Base-by-base conservation (phyloP, 2,113 vertebrate genomes). In the Gymnobelideus leadbeateri region DNA sequence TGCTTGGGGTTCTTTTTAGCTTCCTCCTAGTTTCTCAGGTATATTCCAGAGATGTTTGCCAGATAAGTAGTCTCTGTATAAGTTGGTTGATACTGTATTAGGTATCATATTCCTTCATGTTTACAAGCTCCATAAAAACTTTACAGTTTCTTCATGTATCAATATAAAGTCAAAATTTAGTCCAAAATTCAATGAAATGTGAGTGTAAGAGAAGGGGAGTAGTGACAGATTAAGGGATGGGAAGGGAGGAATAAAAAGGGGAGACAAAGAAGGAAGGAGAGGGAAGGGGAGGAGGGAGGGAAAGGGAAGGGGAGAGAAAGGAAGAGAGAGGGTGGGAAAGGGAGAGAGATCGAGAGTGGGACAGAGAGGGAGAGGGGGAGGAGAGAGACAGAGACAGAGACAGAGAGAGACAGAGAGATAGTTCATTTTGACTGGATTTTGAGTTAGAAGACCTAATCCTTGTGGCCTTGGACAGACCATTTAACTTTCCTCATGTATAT, bases 401-500 rank as follows among this genome's bases (percentile, higher is more conserved):
- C 1, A 9, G 37, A 43, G 16, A 2, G 37, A n/a, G 2, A n/a
- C 1, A 19, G 9, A 77, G 9, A 19, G 1, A n/a, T 14, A 84
- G 16, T 43, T 77, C 61, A 77, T 77, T 77, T 77, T 77, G 31
- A 77, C 37, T 77, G 3, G 4, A 19, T 77, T 77, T 77, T 3
- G n/a, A 43, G 6, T 84, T 84, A 84, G n/a, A 77, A n/a, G 19
- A 84, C 7, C 37, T 21, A 43, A 14, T 84, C 16, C 8, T 6
- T 84, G 7, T 84, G 16, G 6, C 19, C 68, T 84, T 23, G 0
- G 6, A 84, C 7, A 23, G n/a, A 84, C 6, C 16, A 43, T 84
- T 84, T 84, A 68, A 84, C n/a, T 84, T 90, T 91, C 52, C 49
- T 94, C 51, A 57, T 91, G 51, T 92, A 51, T 90, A 19, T 89